Evolutionary conservation across 2,888 invertebrate species (phyloP), one percentile per base, ranked within the genome.

Genomic region (Nymphalis c-album): DNA sequence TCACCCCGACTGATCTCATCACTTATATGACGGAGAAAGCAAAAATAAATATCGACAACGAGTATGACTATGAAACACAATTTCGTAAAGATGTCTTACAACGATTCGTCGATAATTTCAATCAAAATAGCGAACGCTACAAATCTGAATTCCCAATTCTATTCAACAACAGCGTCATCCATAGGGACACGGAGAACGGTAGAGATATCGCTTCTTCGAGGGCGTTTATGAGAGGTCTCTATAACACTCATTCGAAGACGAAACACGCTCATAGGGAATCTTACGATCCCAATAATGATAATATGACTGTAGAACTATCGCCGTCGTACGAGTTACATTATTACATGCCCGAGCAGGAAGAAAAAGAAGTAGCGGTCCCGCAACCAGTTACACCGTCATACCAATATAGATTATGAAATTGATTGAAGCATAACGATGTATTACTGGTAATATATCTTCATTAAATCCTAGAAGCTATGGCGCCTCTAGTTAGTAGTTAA

Each of bases 291-390:
- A 76, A 82, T 74, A 87, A 89, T 67, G 88, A 87, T 7, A 81
- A 80, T 45, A 62, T 81, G 22, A 83, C 84, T 0, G 84, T 89
- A 0, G 90, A 91, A 50, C 76, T 91, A 57, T 84, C 90, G 0
- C 89, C 91, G 0, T 87, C 86, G 0, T 92, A 91, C 75, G 91
- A 91, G 79, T 79, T 92, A 66, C 88, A 88, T 70, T 92, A 91
- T 76, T 92, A 88, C 77, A 83, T 91, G 26, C 90, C 91, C 0
- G 90, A 90, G 1, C 85, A 91, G 74, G 91, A 91, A 70, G 89
- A 91, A 71, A 80, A 76, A 40, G 84, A 85, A 59, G 77, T 79
- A 68, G 72, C 74, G 1, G 83, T 82, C 48, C 74, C 78, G n/a
- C 80, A 75, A 16, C 66, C 78, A 2, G 65, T 74, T 31, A 72